Evolutionary conservation across 2,888 invertebrate genomes (phyloP).

Genomic region (Dione vanillae): DNA sequence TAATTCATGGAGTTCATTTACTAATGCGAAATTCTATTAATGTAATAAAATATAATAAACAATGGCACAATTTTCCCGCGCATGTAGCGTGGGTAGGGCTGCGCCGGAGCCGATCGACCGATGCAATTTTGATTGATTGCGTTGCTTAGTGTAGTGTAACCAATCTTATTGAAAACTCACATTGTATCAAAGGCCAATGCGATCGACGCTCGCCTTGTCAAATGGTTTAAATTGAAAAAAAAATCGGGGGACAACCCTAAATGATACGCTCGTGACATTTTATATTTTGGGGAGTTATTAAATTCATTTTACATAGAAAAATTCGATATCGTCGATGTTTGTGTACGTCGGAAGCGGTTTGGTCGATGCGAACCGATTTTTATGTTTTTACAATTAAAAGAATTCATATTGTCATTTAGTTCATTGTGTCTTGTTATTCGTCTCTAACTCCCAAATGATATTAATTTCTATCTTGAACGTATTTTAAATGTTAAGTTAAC

Average conservation of each 20-base stretch:
- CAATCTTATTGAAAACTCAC: slow-evolving; percentile 83
- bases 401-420: no score
- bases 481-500: background rate
- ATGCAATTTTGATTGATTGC: slow-evolving; percentile 84
- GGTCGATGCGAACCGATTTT: slow-evolving; percentile 5
- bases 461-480: background rate
- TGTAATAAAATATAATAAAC: slow-evolving; percentile 42
- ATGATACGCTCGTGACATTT: slow-evolving; percentile 74
- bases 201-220: slow-evolving; percentile 78
- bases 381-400: background rate
- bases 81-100: slow-evolving; percentile 54
- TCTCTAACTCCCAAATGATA: no score
- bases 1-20: slow-evolving; percentile 38
- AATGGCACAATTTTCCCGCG: slow-evolving; percentile 46
- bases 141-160: slow-evolving; percentile 84
- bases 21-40: slow-evolving; percentile 37
- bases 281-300: slow-evolving; percentile 69
- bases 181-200: slow-evolving; percentile 81
- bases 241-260: slow-evolving; percentile 79
- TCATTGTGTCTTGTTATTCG: no score
- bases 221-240: slow-evolving; percentile 82
- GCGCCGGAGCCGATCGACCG: slow-evolving; percentile 73
- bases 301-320: slow-evolving; percentile 39
- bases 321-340: slow-evolving; percentile 20
- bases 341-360: background rate